A percentile compares a stretch with the other conserved stretches of the same genome.
phyloP scores from a whole-genome alignment of 1,140 invertebrate genomes.

The Charaxes varanes region DNA sequence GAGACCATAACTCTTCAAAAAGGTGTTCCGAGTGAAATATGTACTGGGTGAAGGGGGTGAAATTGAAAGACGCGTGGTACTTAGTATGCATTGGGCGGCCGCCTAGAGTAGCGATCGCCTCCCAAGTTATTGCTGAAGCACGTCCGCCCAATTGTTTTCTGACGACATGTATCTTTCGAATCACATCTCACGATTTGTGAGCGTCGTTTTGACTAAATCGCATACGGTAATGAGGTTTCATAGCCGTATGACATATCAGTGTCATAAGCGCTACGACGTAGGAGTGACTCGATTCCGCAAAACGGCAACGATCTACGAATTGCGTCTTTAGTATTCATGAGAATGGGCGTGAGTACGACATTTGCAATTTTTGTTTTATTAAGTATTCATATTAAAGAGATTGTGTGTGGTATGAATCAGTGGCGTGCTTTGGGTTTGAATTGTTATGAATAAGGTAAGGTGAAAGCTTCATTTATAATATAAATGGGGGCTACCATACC shows the following conservation, averaged over 20 bases:
- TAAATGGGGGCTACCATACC: too few species aligned
- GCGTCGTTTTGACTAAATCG: slow-evolving; percentile 39
- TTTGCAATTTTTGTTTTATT: slow-evolving; percentile 71
- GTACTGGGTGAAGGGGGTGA: slow-evolving; percentile 46
- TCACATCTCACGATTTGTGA: slow-evolving; percentile 62
- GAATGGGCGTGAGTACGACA: slow-evolving; percentile 52
- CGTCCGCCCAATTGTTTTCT: slow-evolving; percentile 71
- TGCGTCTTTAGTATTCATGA: slow-evolving; percentile 71
- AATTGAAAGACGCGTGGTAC: slow-evolving; percentile 64
- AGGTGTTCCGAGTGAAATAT: slow-evolving; percentile 30
- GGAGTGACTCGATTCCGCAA: slow-evolving; percentile 48
- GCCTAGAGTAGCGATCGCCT: slow-evolving; percentile 55
- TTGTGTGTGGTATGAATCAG: too few species aligned
- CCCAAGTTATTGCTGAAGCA: slow-evolving; percentile 50
- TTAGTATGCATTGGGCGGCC: slow-evolving; percentile 69
- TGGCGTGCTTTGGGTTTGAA: too few species aligned
- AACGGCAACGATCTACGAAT: slow-evolving; percentile 62
- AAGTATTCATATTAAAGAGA: slow-evolving; percentile 65
- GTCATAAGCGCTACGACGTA: slow-evolving; percentile 47
- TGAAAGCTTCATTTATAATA: too few species aligned
- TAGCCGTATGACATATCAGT: slow-evolving; percentile 46
- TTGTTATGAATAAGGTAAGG: too few species aligned
- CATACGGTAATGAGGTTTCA: slow-evolving; percentile 44
- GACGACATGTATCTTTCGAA: slow-evolving; percentile 70
- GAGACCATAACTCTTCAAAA: slow-evolving; percentile 14